Evolutionary conservation across 2,888 invertebrate genomes (phyloP).

Genomic region (Stramonita haemastoma): DNA sequence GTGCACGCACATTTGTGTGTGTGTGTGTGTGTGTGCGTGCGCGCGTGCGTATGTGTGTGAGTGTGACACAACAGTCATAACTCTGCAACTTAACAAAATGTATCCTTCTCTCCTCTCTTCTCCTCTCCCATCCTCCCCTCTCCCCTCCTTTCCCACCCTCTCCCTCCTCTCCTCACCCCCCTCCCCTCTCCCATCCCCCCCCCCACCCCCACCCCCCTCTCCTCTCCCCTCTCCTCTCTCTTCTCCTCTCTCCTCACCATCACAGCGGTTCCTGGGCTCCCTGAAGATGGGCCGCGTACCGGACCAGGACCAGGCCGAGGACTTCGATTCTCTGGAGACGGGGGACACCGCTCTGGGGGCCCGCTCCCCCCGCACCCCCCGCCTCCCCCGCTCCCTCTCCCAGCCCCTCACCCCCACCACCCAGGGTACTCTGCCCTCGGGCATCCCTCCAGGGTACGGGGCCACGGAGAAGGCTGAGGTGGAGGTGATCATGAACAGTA

Average conservation of each 20-base stretch:
- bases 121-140: not conserved
- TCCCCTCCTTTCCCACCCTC: not conserved
- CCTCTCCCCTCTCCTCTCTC: not conserved
- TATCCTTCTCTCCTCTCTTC: too few species aligned
- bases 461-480: slow-evolving; percentile 58
- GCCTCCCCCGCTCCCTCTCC: slow-evolving; percentile 43
- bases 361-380: slow-evolving; percentile 46
- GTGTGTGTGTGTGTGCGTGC: slow-evolving; percentile 27
- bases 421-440: slow-evolving; percentile 32
- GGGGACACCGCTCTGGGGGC: slow-evolving; percentile 62
- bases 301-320: slow-evolving; percentile 56
- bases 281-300: slow-evolving; percentile 59
- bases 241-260: not conserved
- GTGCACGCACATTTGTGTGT: not conserved
- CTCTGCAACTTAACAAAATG: too few species aligned
- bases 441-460: slow-evolving; percentile 43
- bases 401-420: slow-evolving; percentile 47
- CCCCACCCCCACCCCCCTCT: not conserved
- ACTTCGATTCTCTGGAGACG: slow-evolving; percentile 64
- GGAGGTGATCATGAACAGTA: slow-evolving; percentile 61
- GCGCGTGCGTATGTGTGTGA: slow-evolving; percentile 7
- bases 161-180: not conserved
- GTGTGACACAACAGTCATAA: not conserved
- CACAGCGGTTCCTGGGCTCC: slow-evolving; percentile 62
- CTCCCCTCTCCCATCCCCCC: not conserved